Evolutionary conservation across 1,140 invertebrate genomes (phyloP).

Genomic region (Drosophila albomicans): DNA sequence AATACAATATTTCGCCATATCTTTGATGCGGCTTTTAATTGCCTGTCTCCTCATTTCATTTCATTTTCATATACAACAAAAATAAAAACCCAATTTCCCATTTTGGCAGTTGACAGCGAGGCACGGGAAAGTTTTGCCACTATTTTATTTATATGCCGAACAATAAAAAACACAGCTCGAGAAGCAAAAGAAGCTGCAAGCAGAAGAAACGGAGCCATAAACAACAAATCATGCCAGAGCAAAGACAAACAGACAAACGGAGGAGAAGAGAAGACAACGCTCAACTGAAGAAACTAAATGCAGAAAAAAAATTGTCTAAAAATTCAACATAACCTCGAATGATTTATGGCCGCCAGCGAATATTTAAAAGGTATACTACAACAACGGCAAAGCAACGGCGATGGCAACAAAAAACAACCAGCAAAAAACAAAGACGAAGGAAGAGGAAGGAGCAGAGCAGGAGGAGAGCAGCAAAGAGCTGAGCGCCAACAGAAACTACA

Average conservation of each 20-base stretch:
- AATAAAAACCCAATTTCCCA: constrained; percentile 60
- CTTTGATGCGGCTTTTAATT: constrained; percentile 51
- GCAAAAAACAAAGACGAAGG: constrained; percentile 30
- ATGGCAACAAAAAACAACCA: constrained; percentile 5
- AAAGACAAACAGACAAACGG: constrained; percentile 50
- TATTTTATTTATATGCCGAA: constrained; percentile 75
- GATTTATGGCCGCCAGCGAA: constrained; percentile 81
- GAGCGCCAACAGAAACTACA: constrained; percentile 18
- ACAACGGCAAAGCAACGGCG: constrained; percentile 5
- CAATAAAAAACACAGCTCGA: constrained; percentile 50
- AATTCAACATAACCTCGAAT: constrained; percentile 83
- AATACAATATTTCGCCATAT: neutral
- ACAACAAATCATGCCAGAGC: constrained; percentile 77
- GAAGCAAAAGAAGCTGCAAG: constrained; percentile 35
- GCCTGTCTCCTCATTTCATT: constrained; percentile 60
- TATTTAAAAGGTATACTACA: constrained; percentile 76
- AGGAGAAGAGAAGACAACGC: constrained; percentile 30
- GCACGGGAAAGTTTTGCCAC: constrained; percentile 56
- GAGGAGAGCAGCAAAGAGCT: constrained; percentile 8
- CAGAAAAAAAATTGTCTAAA: constrained; percentile 78
- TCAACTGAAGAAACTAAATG: constrained; percentile 31
- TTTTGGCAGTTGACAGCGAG: constrained; percentile 43
- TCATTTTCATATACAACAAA: constrained; percentile 49
- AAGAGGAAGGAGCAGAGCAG: constrained; percentile 3
- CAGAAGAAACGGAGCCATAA: constrained; percentile 72